phyloP scores from a whole-genome alignment of 2,797 vertebrate genomes.

The Coreius guichenoti region DNA sequence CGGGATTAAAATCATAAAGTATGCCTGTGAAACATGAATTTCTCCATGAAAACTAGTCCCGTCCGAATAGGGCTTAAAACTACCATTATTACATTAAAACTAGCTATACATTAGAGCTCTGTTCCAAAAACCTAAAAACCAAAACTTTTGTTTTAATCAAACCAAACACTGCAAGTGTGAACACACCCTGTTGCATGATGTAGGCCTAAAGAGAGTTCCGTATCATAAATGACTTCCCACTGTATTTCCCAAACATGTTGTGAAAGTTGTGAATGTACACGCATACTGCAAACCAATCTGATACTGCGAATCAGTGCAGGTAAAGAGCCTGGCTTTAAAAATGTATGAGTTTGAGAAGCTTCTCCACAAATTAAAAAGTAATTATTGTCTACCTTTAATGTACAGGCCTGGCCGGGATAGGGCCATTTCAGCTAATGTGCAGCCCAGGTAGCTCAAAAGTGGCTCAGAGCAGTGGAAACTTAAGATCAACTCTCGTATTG shows the following conservation, averaged over 20 bases:
- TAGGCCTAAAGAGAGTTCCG: background rate
- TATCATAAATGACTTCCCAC: background rate
- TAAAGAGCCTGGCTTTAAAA: conserved; percentile 74
- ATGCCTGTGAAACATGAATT: too few relatives aligned
- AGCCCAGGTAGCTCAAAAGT: conserved; percentile 65
- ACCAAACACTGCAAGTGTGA: too few relatives aligned
- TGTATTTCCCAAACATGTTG: conserved; percentile 19
- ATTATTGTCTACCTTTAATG: conserved; percentile 76
- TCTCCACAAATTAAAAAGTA: conserved; percentile 79
- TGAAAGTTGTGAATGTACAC: background rate
- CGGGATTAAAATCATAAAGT: background rate
- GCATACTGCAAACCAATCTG: conserved; percentile 23
- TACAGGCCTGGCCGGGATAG: conserved; percentile 55
- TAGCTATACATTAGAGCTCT: background rate
- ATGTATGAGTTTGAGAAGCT: conserved; percentile 71
- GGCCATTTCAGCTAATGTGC: conserved; percentile 48
- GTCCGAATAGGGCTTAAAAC: background rate
- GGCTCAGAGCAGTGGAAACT: conserved; percentile 64
- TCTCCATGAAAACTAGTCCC: too few relatives aligned
- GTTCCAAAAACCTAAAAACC: background rate
- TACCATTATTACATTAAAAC: background rate
- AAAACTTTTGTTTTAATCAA: too few relatives aligned
- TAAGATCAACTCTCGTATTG: conserved; percentile 69
- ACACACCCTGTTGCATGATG: too few relatives aligned
- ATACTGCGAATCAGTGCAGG: conserved; percentile 65